A percentile compares a stretch with the other conserved stretches of the same genome.
Conservation (phyloP, 2,888 invertebrate genomes). For the Agrotis clavis region DNA sequence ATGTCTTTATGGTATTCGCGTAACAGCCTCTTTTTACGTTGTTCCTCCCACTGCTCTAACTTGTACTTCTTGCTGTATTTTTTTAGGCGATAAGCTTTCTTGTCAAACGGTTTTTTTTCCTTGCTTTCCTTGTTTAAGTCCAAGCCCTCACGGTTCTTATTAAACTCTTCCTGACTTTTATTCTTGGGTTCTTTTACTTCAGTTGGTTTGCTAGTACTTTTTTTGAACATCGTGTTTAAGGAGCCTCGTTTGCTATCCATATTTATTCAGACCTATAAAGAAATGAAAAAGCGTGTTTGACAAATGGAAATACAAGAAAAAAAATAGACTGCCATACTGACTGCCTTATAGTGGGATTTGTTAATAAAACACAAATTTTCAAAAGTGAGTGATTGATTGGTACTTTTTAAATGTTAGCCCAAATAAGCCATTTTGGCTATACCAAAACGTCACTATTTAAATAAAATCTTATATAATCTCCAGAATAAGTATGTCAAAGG, state of each 20-base stretch:
- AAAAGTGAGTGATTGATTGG: slow-evolving; percentile 1
- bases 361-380: slow-evolving; percentile 13
- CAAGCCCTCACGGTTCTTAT: slow-evolving; percentile 73
- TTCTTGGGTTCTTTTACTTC: slow-evolving; percentile 51
- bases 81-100: slow-evolving; percentile 92
- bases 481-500: not conserved
- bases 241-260: slow-evolving; percentile 84
- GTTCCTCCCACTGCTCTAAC: slow-evolving; percentile 93
- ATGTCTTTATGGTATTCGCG: slow-evolving; percentile 91
- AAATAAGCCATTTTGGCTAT: slow-evolving; percentile 7
- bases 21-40: slow-evolving; percentile 91
- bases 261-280: slow-evolving; percentile 84
- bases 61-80: slow-evolving; percentile 94
- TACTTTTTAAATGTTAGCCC: not conserved
- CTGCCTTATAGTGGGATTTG: slow-evolving; percentile 43
- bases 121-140: slow-evolving; percentile 60
- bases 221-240: slow-evolving; percentile 81
- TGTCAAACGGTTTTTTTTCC: slow-evolving; percentile 92
- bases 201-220: slow-evolving; percentile 44
- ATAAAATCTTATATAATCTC: not conserved
- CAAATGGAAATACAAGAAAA: slow-evolving; percentile 65
- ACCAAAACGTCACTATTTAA: not conserved
- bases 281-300: slow-evolving; percentile 90
- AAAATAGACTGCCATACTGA: slow-evolving; percentile 57
- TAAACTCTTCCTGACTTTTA: slow-evolving; percentile 77